phyloP scores from a whole-genome alignment of 2,888 invertebrate genomes.

The Eupithecia centaureata region DNA sequence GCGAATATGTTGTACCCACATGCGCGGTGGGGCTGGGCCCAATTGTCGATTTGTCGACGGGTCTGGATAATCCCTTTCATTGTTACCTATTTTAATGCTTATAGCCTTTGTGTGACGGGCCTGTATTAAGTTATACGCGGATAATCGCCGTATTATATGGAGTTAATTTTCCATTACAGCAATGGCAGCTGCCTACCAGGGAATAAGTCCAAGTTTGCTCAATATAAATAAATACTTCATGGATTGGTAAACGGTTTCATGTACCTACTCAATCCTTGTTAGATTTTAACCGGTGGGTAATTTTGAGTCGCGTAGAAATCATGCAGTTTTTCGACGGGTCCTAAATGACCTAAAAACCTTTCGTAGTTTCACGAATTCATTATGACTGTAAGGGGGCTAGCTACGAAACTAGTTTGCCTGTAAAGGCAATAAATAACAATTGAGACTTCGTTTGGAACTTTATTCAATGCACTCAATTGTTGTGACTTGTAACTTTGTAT shows the following conservation, averaged over 20 bases:
- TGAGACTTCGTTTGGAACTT: too few relatives aligned
- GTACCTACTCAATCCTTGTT: not conserved
- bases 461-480: too few relatives aligned
- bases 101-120: constrained; percentile 75
- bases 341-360: too few relatives aligned
- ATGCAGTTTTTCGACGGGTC: too few relatives aligned
- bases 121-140: constrained; percentile 82
- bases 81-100: constrained; percentile 83
- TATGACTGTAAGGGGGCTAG: too few relatives aligned
- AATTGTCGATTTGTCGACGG: constrained; percentile 45
- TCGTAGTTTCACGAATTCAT: too few relatives aligned
- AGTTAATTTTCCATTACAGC: constrained; percentile 79
- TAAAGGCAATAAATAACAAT: too few relatives aligned
- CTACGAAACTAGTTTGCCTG: too few relatives aligned
- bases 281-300: not conserved
- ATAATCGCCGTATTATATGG: constrained; percentile 81
- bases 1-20: constrained; percentile 62
- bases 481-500: too few relatives aligned
- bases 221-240: constrained; percentile 23
- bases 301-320: too few relatives aligned
- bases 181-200: constrained; percentile 73
- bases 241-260: not conserved
- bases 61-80: constrained; percentile 78
- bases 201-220: constrained; percentile 29
- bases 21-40: constrained; percentile 43